Evolutionary conservation across 2,113 vertebrate species (phyloP).

Genomic region (Plotosus lineatus): DNA sequence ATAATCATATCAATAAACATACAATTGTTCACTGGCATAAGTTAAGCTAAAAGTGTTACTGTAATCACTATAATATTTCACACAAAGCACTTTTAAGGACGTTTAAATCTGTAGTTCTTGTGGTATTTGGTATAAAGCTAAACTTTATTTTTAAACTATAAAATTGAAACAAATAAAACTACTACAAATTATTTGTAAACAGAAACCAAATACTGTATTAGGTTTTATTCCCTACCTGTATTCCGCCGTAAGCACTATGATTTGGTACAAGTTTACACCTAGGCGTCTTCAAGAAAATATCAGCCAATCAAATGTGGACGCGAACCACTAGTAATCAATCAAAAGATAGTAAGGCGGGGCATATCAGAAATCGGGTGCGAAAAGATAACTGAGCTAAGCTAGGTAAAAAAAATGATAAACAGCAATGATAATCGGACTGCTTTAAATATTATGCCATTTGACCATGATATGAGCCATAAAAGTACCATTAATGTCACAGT

Average conservation of each 20-base stretch:
- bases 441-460: neutral
- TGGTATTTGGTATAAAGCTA: too few relatives aligned
- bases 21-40: neutral
- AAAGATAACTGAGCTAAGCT: neutral
- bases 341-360: neutral
- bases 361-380: neutral
- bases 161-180: neutral
- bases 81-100: neutral
- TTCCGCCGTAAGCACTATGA: neutral
- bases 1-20: neutral
- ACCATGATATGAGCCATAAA: too few relatives aligned
- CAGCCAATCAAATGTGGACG: constrained; percentile 2
- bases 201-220: neutral
- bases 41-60: too few relatives aligned
- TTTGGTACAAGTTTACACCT: constrained; percentile 20
- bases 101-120: neutral
- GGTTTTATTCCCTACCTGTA: constrained; percentile 6
- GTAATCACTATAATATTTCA: neutral
- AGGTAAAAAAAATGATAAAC: neutral
- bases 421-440: neutral
- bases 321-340: neutral
- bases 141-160: neutral
- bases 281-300: neutral
- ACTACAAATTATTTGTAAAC: neutral
- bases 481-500: too few relatives aligned